Base-by-base conservation (phyloP, 2,797 vertebrate genomes). In the Harpagifer antarcticus region DNA sequence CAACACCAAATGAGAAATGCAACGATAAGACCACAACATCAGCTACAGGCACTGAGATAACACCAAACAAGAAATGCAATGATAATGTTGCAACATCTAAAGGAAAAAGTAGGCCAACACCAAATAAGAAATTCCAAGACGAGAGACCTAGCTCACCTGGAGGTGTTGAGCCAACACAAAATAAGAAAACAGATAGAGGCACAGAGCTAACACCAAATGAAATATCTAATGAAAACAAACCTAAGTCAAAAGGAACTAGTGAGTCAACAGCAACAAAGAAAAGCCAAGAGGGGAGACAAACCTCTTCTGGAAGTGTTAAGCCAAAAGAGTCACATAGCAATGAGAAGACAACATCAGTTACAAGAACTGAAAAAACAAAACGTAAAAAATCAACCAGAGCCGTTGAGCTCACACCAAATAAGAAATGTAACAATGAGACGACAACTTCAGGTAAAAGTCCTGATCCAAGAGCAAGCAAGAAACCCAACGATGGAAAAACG, bases 261-360 rank as follows among this genome's bases (percentile, higher is more conserved):
- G 56, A 69, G 14, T 43, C 53, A 1, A 48, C 19, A 7, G 42
- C 20, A 48, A 72, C 52, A 3, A 87, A 82, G 57, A 82, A 23
- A 27, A 2, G 0, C 5, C 76, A 43, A 33, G 33, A 67, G 3
- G 60, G 54, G 6, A 55, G 1, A 12, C 37, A 4, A 43, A 19
- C 45, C 37, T 52, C 69, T 6, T 16, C 6, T 11, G 57, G 1
- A 52, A 69, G 14, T 14, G 27, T 19, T 19, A 47, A 60, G 37
- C 19, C 1, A 56, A 63, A 40, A 5, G 37, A 42, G 45, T 58
- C 42, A 56, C 1, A 0, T 9, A 49, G 27, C 5, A 33, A 65
- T 44, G 17, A 37, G 14, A 60, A 12, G 1, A 14, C 49, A 19
- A 1, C 19, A 11, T 61, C 68, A 7, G 33, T 37, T 37, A 33